Evolutionary conservation across 1,140 invertebrate genomes (phyloP).

Genomic region (Lepidurus packardi): DNA sequence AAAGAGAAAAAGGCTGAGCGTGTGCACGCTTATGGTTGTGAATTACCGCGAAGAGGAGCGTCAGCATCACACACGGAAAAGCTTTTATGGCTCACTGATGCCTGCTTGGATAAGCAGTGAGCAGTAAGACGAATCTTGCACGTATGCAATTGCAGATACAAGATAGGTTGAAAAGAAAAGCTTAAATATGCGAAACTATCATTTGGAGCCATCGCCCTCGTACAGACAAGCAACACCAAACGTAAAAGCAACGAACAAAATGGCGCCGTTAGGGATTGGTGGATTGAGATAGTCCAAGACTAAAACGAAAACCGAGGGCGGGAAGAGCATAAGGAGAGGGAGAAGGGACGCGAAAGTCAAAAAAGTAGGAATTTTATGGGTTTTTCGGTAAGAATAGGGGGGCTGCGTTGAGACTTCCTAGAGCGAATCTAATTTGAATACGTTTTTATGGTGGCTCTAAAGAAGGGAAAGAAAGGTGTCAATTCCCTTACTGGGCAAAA

Average conservation of each 20-base stretch:
- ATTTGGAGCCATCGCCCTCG: background rate
- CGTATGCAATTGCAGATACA: background rate
- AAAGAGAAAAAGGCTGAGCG: background rate
- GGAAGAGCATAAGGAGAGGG: background rate
- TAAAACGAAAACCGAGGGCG: background rate
- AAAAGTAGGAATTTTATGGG: background rate
- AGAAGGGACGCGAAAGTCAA: background rate
- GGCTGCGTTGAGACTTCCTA: background rate
- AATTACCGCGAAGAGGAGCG: background rate
- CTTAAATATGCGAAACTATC: background rate
- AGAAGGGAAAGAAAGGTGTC: background rate
- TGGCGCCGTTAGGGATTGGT: background rate
- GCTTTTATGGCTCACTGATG: background rate
- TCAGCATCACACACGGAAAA: background rate
- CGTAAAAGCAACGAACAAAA: background rate
- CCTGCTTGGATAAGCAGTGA: constrained; percentile 6
- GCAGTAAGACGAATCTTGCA: background rate
- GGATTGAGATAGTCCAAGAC: background rate
- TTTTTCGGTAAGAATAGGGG: background rate
- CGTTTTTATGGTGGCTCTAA: background rate
- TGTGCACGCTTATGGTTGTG: background rate
- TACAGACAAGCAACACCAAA: background rate
- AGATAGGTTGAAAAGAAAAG: background rate
- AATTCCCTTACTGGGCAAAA: background rate
- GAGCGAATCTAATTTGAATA: constrained; percentile 19